phyloP scores from a whole-genome alignment of 2,888 invertebrate genomes.

The Eupithecia subumbrata region DNA sequence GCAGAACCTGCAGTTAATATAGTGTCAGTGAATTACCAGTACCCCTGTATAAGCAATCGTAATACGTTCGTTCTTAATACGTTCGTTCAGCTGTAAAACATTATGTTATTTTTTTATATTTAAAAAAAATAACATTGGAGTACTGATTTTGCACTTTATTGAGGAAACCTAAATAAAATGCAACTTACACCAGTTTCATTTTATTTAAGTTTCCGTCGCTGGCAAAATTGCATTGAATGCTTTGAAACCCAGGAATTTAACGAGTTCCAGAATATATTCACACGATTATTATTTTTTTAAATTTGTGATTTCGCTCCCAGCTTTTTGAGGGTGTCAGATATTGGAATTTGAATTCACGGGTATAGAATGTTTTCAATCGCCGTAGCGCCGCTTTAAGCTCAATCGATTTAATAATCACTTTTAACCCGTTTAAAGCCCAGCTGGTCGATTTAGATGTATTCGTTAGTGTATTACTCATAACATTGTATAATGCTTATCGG shows the following conservation, averaged over 20 bases:
- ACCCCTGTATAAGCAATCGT: no score
- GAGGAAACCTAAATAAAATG: no score
- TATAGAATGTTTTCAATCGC: neutral
- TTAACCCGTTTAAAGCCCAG: neutral
- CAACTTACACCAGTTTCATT: constrained; percentile 13
- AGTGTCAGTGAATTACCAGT: no score
- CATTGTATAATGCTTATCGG: no score
- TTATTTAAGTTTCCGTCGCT: neutral
- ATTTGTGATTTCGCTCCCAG: neutral
- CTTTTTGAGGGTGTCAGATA: neutral
- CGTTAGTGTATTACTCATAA: neutral
- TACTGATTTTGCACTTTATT: neutral
- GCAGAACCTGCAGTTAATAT: no score
- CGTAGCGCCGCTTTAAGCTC: neutral
- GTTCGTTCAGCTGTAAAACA: neutral
- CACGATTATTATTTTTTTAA: neutral
- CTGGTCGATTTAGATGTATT: neutral
- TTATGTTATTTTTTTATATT: neutral
- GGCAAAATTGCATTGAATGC: constrained; percentile 10
- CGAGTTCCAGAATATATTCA: neutral
- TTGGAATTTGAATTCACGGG: neutral
- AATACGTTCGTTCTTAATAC: no score
- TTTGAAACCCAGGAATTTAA: neutral
- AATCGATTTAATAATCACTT: neutral
- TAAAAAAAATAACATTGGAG: no score